Conservation (phyloP, 2,888 invertebrate species). For the Micoletzkya japonica region DNA sequence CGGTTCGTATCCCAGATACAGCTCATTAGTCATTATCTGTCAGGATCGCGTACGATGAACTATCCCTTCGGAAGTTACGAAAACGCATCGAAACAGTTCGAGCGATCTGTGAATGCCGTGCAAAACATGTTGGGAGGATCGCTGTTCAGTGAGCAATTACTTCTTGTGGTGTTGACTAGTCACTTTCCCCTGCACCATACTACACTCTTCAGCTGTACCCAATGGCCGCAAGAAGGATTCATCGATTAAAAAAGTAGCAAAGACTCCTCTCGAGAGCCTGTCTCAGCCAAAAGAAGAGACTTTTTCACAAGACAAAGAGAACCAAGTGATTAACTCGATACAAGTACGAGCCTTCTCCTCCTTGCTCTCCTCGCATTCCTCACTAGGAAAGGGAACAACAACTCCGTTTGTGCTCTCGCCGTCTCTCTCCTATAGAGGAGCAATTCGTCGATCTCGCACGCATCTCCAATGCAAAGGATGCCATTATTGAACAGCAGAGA, state of each 20-base stretch:
- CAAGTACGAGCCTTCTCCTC: too few species aligned
- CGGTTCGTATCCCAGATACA: conserved; percentile 30
- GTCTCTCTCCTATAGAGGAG: conserved; percentile 47
- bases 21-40: too few species aligned
- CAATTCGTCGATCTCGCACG: conserved; percentile 54
- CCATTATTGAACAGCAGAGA: conserved; percentile 53
- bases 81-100: conserved; percentile 55
- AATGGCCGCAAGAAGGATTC: too few species aligned
- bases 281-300: too few species aligned
- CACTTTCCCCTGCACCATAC: too few species aligned
- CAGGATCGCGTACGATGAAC: conserved; percentile 39
- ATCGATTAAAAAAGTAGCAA: too few species aligned
- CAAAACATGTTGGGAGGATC: conserved; percentile 47
- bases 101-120: conserved; percentile 53
- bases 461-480: conserved; percentile 55
- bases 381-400: conserved; percentile 31
- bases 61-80: conserved; percentile 48
- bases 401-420: conserved; percentile 28
- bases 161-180: too few species aligned
- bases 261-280: too few species aligned
- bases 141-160: conserved; percentile 9
- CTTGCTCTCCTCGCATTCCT: too few species aligned
- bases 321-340: too few species aligned
- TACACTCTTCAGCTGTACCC: too few species aligned
- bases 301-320: too few species aligned